These are phyloP conservation scores for Callipepla californica DNA, from an alignment of 2,113 vertebrate species.

Conservation along the genomic window DNA sequence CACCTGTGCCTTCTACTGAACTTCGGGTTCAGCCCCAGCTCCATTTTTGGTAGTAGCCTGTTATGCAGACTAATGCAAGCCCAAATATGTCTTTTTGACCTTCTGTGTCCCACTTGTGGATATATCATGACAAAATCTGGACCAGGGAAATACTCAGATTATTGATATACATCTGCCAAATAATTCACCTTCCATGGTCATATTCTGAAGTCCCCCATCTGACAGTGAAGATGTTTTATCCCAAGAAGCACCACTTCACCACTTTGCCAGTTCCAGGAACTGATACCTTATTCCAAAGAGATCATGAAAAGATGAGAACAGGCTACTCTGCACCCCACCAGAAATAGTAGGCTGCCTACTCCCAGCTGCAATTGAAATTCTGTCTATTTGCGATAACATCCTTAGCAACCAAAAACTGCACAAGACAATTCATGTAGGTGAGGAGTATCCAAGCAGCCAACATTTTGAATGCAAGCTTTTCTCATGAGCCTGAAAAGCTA, in stretches of 20 bases:
- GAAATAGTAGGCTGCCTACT: constrained; percentile 36
- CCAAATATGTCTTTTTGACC: neutral
- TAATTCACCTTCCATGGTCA: fast-evolving
- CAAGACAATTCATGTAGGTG: constrained; percentile 60
- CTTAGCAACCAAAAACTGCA: constrained; percentile 60
- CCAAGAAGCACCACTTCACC: neutral
- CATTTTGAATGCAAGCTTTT: constrained; percentile 56
- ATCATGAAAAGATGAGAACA: neutral
- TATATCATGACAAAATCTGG: neutral
- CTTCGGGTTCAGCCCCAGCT: neutral
- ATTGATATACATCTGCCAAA: neutral
- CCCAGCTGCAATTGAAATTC: constrained; percentile 39
- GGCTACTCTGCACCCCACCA: neutral
- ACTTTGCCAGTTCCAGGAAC: neutral
- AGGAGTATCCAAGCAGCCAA: constrained; percentile 63
- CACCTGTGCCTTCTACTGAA: neutral
- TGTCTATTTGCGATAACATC: constrained; percentile 47
- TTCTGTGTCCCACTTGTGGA: neutral
- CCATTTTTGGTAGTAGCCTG: neutral
- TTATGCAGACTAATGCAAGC: neutral
- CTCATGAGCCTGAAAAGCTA: neutral
- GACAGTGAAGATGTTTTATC: neutral
- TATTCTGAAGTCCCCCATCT: neutral
- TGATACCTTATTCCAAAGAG: neutral
- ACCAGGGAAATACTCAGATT: neutral